Percentiles rank a stretch among this genome's conserved stretches.
Conservation (phyloP, 2,113 vertebrate genomes). For the Antechinus flavipes region DNA sequence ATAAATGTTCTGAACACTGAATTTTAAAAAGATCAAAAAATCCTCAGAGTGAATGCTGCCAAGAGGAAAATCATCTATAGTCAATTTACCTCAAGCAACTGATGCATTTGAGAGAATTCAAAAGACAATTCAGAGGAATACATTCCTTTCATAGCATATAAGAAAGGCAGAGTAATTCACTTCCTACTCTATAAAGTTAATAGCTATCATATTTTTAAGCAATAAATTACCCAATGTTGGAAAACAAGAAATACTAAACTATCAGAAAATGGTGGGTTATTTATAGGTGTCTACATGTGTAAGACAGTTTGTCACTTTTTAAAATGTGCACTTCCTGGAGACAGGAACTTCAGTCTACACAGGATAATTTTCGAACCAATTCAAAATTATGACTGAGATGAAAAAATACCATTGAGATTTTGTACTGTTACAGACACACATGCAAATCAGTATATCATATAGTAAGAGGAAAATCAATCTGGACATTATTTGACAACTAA, state of each 20-base stretch:
- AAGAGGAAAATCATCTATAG: background rate
- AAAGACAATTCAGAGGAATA: background rate
- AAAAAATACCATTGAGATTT: background rate
- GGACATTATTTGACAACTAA: background rate
- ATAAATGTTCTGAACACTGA: background rate
- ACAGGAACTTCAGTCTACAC: conserved; percentile 13
- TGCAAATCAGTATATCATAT: background rate
- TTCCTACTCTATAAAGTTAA: background rate
- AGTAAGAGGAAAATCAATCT: background rate
- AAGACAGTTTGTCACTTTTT: background rate
- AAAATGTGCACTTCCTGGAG: background rate
- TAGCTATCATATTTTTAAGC: background rate
- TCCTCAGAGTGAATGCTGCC: background rate
- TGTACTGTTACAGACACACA: background rate
- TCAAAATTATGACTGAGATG: background rate
- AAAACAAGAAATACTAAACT: background rate
- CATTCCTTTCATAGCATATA: background rate
- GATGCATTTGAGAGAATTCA: background rate
- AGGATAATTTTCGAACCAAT: background rate
- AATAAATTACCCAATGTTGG: background rate
- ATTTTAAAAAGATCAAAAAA: background rate
- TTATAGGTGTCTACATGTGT: background rate
- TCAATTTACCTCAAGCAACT: background rate
- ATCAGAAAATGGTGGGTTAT: background rate
- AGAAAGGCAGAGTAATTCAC: background rate